phyloP scores from a whole-genome alignment of 1,140 invertebrate genomes.

The Eulimnadia texana region DNA sequence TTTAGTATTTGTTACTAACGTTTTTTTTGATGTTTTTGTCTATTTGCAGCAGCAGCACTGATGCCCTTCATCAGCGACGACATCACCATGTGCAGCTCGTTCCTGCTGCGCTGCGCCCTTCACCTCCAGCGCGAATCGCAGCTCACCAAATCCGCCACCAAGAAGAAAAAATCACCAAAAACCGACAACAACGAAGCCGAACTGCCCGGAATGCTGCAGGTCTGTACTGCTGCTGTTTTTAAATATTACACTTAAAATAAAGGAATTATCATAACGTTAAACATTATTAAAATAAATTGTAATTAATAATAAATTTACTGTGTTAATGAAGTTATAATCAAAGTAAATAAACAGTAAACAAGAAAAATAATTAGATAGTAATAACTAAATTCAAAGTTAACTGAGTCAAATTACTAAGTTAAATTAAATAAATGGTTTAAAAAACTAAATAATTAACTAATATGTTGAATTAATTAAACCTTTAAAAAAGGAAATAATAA shows the following conservation, averaged over 20 bases:
- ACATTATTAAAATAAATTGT: no score
- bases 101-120: constrained; percentile 43
- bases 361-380: no score
- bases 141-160: constrained; percentile 30
- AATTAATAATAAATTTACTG: no score
- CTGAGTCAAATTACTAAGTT: no score
- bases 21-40: constrained; percentile 4
- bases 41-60: constrained; percentile 33
- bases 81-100: constrained; percentile 45
- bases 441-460: no score
- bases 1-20: constrained; percentile 4
- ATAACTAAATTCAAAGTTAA: no score
- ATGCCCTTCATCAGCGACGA: constrained; percentile 50
- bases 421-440: no score
- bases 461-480: no score
- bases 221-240: background rate
- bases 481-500: no score
- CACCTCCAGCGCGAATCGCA: constrained; percentile 33
- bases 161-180: constrained; percentile 1
- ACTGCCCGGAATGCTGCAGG: constrained; percentile 3
- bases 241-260: constrained; percentile 2
- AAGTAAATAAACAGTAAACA: no score
- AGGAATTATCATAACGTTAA: no score
- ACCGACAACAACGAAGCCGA: constrained; percentile 25
- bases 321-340: no score